phyloP scores from a whole-genome alignment of 2,888 invertebrate genomes.

The Trachelus tabidus region DNA sequence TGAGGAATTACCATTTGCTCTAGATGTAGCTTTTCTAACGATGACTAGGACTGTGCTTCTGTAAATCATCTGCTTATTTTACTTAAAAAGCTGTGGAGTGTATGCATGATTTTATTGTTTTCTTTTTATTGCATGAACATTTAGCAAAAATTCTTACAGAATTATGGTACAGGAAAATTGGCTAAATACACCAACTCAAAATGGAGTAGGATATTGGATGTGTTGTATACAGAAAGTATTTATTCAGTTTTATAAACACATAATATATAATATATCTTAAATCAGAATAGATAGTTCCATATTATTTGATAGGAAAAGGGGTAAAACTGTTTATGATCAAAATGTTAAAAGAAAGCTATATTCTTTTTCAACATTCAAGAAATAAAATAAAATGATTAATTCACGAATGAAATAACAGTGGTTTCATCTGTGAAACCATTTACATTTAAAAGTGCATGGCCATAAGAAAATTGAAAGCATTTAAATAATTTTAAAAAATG shows the following conservation, averaged over 20 bases:
- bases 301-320: neutral
- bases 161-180: neutral
- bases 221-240: neutral
- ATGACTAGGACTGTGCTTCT: too few species aligned
- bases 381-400: neutral
- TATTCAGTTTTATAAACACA: neutral
- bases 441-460: neutral
- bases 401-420: neutral
- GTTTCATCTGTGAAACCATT: neutral
- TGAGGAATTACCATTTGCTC: neutral
- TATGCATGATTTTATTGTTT: neutral
- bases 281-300: neutral
- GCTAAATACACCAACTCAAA: too few species aligned
- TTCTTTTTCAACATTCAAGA: neutral
- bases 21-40: neutral
- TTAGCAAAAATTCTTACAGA: neutral
- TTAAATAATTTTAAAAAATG: neutral
- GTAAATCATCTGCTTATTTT: too few species aligned
- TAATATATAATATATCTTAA: neutral
- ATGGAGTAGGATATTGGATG: neutral
- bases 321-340: neutral
- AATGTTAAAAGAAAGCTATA: neutral
- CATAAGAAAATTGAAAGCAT: neutral
- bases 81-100: neutral
- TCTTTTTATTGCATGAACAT: neutral